phyloP scores from a whole-genome alignment of 2,113 vertebrate genomes.

The Plecotus auritus region DNA sequence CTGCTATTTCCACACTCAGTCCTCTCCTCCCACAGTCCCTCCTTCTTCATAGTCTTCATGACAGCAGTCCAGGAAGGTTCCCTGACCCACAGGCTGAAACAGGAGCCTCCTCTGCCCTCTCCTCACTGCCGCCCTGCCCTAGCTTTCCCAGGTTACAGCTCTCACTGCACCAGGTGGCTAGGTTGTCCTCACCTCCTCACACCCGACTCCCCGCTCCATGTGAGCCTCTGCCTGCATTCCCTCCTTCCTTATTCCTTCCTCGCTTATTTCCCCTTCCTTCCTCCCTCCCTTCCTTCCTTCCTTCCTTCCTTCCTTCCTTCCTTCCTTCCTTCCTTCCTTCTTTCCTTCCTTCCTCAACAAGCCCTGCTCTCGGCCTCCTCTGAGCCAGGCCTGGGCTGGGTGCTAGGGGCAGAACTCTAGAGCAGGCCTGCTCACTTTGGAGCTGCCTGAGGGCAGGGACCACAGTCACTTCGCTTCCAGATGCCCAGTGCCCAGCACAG shows the following conservation, averaged over 20 bases:
- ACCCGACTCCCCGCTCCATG: background rate
- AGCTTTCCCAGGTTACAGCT: background rate
- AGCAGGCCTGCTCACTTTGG: background rate
- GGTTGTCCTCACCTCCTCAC: background rate
- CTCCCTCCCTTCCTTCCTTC: background rate
- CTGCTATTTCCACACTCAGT: background rate
- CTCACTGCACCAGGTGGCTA: too few species aligned
- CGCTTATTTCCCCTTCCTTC: background rate
- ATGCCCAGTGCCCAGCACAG: background rate
- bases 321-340: too few species aligned
- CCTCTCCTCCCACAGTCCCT: background rate
- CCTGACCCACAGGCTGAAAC: background rate
- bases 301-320: background rate
- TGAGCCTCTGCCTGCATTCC: background rate
- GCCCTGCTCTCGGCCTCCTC: background rate
- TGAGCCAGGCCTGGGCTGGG: background rate
- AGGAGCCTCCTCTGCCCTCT: background rate
- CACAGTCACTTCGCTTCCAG: background rate
- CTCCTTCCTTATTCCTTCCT: background rate
- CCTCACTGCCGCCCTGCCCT: rapidly evolving
- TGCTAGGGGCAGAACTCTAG: background rate
- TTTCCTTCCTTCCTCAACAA: background rate
- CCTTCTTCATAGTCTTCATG: background rate
- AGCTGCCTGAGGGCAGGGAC: background rate
- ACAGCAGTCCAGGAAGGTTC: background rate